Evolutionary conservation across 2,888 invertebrate species (phyloP).

Genomic region (Cynaeus angustus): DNA sequence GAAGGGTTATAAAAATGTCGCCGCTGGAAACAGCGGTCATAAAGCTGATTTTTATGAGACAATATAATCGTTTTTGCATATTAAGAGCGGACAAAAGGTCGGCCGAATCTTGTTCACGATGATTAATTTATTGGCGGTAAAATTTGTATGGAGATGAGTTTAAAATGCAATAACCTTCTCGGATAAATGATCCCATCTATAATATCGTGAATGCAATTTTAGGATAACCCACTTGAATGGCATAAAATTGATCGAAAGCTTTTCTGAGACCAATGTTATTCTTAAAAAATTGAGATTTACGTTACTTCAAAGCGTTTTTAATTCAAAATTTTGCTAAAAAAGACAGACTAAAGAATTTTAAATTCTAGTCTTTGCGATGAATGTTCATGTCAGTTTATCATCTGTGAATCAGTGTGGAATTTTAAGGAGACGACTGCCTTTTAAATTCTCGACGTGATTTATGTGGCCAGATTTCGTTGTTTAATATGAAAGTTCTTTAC

Average conservation of each 20-base stretch:
- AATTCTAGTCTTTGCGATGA: not conserved
- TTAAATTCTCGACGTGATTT: not conserved
- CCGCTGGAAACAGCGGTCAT: slow-evolving; percentile 12
- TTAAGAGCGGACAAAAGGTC: slow-evolving; percentile 31
- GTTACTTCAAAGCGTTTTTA: too few relatives aligned
- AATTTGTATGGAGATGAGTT: not conserved
- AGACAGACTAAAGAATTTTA: slow-evolving; percentile 14
- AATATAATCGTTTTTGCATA: slow-evolving; percentile 29
- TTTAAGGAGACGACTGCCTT: slow-evolving; percentile 1
- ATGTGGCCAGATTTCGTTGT: not conserved
- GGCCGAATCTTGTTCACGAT: slow-evolving; percentile 8
- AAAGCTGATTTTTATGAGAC: slow-evolving; percentile 38
- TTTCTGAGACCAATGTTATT: too few relatives aligned
- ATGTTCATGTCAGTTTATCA: slow-evolving; percentile 5
- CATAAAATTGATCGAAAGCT: too few relatives aligned
- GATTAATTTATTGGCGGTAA: slow-evolving; percentile 22
- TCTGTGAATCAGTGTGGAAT: not conserved
- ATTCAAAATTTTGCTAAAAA: too few relatives aligned
- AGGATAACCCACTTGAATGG: too few relatives aligned
- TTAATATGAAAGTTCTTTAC: too few relatives aligned
- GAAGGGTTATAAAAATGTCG: slow-evolving; percentile 32
- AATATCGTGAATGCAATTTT: slow-evolving; percentile 18
- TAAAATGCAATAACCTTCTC: too few relatives aligned
- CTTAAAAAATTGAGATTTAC: too few relatives aligned
- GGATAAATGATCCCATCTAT: slow-evolving; percentile 7